Evolutionary conservation across 1,140 invertebrate species (phyloP), one percentile per base, ranked within the genome.

Genomic region (Triops longicaudatus): DNA sequence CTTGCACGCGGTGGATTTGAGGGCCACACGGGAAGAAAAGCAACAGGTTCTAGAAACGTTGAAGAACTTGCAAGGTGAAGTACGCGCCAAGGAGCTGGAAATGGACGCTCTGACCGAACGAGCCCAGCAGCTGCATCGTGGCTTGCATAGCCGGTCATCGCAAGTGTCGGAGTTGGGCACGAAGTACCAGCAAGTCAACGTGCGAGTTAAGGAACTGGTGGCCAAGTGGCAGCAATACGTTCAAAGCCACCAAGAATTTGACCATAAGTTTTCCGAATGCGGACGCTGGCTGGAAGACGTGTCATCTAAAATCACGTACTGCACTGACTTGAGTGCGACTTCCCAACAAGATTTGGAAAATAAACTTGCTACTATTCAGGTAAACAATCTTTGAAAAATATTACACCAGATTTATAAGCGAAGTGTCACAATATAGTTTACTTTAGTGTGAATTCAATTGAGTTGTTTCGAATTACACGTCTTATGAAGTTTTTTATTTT

Each of bases 181-280:
- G 0, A 96, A 95, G 84, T 97, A 97, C 82, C 95, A 97, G 84
- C 91, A 94, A 80, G 87, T 97, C 14, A 78, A 76, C 63, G 74
- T 92, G 90, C 26, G 90, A 86, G 91, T 97, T 9, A 98, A 97
- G 84, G 95, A 98, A 82, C 83, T 96, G 26, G 92, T 93, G 73
- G 89, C 89, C 73, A 91, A 92, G 77, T 98, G 96, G 96, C 93
- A 96, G 80, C 91, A 93, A 80, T 97, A 96, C 84, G 95, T 96
- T 0, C 89, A 88, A 43, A 91, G 90, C 50, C 95, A 98, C 83
- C 91, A 96, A 85, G 92, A 95, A 79, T 97, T 97, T 82, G 89
- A 94, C 26, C 91, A 89, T 78, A 89, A 91, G 79, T 86, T 95
- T 9, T 86, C 89, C 0, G 92, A 95, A 81, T 95, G 92, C 80